Evolutionary conservation across 1,140 invertebrate species (phyloP).

Genomic region (Asobara japonica): DNA sequence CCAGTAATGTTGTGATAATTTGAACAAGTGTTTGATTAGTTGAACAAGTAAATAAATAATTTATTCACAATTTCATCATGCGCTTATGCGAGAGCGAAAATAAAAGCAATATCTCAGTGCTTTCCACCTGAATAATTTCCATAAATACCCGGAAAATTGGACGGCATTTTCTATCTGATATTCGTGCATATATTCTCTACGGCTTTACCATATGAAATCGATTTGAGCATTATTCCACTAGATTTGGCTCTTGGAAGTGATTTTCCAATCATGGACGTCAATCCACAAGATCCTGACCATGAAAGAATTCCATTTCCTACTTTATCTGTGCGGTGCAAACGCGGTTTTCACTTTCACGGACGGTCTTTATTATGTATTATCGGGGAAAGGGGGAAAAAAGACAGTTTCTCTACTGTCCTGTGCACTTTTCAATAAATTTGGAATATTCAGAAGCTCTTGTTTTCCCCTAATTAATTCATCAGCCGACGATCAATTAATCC

Average conservation of each 20-base stretch:
- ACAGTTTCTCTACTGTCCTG: background rate
- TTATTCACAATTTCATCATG: background rate
- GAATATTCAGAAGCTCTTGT: background rate
- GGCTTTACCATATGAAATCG: background rate
- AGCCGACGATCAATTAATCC: constrained; percentile 6
- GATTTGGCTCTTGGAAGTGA: background rate
- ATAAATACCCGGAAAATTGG: background rate
- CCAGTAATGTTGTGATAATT: no score
- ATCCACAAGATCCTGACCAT: background rate
- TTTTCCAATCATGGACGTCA: background rate
- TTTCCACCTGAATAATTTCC: background rate
- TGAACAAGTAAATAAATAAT: no score
- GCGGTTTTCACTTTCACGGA: background rate
- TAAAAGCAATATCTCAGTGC: no score
- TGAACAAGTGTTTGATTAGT: no score
- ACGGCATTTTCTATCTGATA: no score
- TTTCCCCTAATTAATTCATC: background rate
- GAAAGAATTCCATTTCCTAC: background rate
- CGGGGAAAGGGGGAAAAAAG: background rate
- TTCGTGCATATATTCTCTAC: background rate
- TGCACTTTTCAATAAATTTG: background rate
- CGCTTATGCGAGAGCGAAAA: background rate
- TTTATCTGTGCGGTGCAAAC: background rate
- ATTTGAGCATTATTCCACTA: background rate
- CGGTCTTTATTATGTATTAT: background rate